These are phyloP conservation scores for Varanus salvator DNA, from an alignment of 2,113 vertebrate genomes.

Conservation along the genomic window DNA sequence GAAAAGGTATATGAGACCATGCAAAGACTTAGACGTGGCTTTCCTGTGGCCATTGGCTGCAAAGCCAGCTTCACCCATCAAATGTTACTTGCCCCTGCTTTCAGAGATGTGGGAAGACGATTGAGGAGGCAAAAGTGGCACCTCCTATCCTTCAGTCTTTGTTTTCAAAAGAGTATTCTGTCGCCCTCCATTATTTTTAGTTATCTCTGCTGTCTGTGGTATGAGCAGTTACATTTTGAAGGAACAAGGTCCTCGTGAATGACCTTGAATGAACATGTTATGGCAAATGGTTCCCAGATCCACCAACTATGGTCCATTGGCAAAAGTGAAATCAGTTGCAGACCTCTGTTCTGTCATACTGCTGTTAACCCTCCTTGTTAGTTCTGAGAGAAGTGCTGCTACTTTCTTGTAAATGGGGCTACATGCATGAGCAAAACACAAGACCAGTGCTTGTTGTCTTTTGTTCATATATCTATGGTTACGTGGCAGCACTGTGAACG, in stretches of 20 bases:
- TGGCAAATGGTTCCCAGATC: not conserved
- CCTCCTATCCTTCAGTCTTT: not conserved
- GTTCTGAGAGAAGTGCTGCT: not conserved
- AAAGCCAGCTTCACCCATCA: not conserved
- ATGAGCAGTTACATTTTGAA: not conserved
- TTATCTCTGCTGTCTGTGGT: not conserved
- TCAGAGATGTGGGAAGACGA: not conserved
- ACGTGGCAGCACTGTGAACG: not conserved
- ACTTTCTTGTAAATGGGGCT: not conserved
- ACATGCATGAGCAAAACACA: no score
- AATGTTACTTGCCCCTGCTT: not conserved
- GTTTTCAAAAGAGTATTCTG: not conserved
- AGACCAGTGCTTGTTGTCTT: not conserved
- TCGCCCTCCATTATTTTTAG: not conserved
- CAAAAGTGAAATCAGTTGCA: not conserved
- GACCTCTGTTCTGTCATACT: not conserved
- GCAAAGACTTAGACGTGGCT: not conserved
- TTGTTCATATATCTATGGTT: not conserved
- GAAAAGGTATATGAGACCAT: not conserved
- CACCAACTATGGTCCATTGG: not conserved
- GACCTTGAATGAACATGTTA: not conserved
- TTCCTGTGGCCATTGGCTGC: not conserved
- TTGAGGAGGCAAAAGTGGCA: not conserved
- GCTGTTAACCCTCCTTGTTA: not conserved
- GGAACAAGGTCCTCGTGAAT: not conserved